Evolutionary conservation across 2,113 vertebrate genomes (phyloP), one percentile per base, ranked within the genome.

Genomic region (Anthoscopus minutus): DNA sequence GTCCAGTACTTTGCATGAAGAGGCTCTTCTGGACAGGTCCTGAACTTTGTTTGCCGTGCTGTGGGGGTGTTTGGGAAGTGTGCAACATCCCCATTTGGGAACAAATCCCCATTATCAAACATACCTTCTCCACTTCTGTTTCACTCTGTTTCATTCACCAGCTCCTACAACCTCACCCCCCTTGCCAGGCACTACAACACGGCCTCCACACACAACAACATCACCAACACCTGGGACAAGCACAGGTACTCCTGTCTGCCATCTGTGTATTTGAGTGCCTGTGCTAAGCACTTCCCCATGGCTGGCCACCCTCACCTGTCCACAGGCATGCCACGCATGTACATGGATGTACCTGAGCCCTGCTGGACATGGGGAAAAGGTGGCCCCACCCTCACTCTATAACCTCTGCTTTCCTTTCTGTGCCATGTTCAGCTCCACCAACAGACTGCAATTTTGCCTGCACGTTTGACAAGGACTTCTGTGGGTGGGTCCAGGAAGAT

Each of bases 401-500:
- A 48, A 76, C 19, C 13, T 61, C 27, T 62, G 28, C 44, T 83
- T 64, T 69, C 23, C 25, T 76, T 86, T 72, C 77, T 77, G 71
- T 30, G 24, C 71, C 37, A 6, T 22, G 18, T 70, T 53, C 78
- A 92, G 81, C 51, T 74, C 51, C 56, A 14, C 9, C 61, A 19
- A 6, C 8, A 48, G 69, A 27, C 28, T 96, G 97, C 71, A 24
- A 70, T n/a, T 58, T 94, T 16, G 6, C 51, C 62, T 97, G 97
- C 81, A 82, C 95, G 1, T 99, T 99, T 25, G 98, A 98, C 22
- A 42, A 69, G 0, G 92, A 92, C 56, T 57, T 98, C 38, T 98
- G 98, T 93, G 96, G 87, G 10, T 98, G 98, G 98, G 80, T 95
- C 35, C 98, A 97, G 89, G 91, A 97, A 31, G 60, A 96, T 40